Evolutionary conservation across 2,113 vertebrate genomes (phyloP).

Genomic region (Chaenocephalus aceratus): DNA sequence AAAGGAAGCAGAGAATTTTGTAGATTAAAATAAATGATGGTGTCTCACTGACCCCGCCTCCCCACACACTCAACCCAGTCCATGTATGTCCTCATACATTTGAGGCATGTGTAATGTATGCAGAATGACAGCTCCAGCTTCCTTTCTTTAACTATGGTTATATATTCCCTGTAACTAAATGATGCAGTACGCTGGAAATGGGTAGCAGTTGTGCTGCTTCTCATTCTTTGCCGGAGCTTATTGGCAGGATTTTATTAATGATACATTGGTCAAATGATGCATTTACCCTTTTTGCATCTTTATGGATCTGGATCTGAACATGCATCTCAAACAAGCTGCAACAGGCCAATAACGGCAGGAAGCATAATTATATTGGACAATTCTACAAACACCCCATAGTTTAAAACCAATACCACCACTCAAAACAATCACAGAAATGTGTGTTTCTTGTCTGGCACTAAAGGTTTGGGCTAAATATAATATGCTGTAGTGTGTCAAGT

Average conservation of each 20-base stretch:
- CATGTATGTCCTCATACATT: conserved; percentile 42
- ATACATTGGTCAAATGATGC: not conserved
- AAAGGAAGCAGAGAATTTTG: conserved; percentile 12
- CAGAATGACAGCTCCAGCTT: conserved; percentile 25
- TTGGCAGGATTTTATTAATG: not conserved
- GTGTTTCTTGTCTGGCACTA: too few species aligned
- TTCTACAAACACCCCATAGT: too few species aligned
- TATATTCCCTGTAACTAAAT: conserved; percentile 21
- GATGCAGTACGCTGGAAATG: conserved; percentile 21
- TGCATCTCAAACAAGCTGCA: not conserved
- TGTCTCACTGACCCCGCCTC: conserved; percentile 20
- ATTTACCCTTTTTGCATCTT: not conserved
- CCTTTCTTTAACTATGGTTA: conserved; percentile 3
- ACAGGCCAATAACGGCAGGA: not conserved
- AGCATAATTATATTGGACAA: not conserved
- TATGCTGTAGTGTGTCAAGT: too few species aligned
- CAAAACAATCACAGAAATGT: too few species aligned
- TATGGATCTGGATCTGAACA: not conserved
- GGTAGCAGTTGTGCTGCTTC: not conserved
- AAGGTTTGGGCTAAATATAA: too few species aligned
- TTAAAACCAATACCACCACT: too few species aligned
- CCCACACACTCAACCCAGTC: not conserved
- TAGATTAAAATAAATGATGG: conserved; percentile 21
- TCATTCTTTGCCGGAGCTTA: not conserved
- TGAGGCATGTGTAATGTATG: conserved; percentile 16